Evolutionary conservation across 1,140 invertebrate species (phyloP).

Genomic region (Arion vulgaris): DNA sequence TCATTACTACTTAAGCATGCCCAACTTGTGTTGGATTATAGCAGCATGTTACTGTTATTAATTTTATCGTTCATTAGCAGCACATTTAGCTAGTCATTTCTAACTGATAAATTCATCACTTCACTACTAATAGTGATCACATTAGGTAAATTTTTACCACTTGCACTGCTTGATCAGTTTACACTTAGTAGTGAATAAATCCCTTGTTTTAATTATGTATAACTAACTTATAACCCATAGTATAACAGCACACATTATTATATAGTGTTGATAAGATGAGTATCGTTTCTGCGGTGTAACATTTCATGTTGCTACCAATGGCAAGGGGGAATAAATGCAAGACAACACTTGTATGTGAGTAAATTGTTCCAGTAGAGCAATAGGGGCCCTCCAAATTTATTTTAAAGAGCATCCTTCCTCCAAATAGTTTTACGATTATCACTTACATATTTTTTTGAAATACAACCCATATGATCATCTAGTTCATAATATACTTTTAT

Average conservation of each 20-base stretch:
- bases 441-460: neutral
- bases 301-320: neutral
- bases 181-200: neutral
- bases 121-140: neutral
- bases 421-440: neutral
- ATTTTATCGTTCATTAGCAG: neutral
- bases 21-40: neutral
- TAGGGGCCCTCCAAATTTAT: constrained; percentile 6
- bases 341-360: neutral
- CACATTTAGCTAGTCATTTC: neutral
- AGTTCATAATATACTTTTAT: neutral
- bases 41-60: neutral
- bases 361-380: neutral
- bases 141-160: neutral
- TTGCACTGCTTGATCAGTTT: neutral
- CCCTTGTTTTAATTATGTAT: too few relatives aligned
- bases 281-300: neutral
- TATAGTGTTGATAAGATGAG: neutral
- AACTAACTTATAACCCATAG: neutral
- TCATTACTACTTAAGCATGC: neutral
- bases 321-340: constrained; percentile 11
- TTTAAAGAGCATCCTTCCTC: neutral
- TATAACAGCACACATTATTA: neutral
- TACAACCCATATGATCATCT: neutral
- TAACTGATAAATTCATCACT: neutral